Base-by-base conservation (phyloP, 2,888 invertebrate genomes). In the Zygothrica quintamaculata region DNA sequence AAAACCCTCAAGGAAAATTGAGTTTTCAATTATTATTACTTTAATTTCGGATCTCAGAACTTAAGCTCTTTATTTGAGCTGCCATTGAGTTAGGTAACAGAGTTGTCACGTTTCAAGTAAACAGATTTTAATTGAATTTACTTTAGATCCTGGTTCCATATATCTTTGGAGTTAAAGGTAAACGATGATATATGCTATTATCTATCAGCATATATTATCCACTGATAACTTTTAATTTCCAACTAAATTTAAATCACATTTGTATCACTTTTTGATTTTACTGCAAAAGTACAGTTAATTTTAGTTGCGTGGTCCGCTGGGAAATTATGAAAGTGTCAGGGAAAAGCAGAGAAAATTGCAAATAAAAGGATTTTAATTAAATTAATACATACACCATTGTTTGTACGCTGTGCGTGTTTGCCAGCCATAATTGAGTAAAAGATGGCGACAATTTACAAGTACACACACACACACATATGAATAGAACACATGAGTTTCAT, bases 331-430 rank as follows among this genome's bases (percentile, higher is more conserved):
- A 25, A 53, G 26, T 18, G 25, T 34, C 25, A 51, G 9, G 33
- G 48, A 37, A 51, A 48, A 47, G 22, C 42, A 57, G 26, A 42
- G 61, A 57, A 61, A 66, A 62, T 69, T 34, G 51, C 60, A 65
- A 67, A 86, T 71, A 78, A 86, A 87, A 82, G 67, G 76, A 74
- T 87, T 78, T 84, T 88, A 81, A 88, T 87, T 87, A 74, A 86
- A 86, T 86, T 86, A 85, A 84, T 86, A 75, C 67, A 80, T 77
- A 60, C 74, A 58, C 55, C 82, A 73, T 84, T 84, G 81, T 77
- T 68, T 74, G 62, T 12, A 36, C 52, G 61, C 56, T 47, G 59
- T 58, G 61, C 76, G 53, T 74, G 66, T 74, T 74, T 79, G 76
- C 59, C 61, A 60, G 65, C 53, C 70, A 85, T 82, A 84, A 81